These are phyloP conservation scores for Podarcis muralis DNA, from an alignment of 2,113 vertebrate species.

Conservation along the genomic window DNA sequence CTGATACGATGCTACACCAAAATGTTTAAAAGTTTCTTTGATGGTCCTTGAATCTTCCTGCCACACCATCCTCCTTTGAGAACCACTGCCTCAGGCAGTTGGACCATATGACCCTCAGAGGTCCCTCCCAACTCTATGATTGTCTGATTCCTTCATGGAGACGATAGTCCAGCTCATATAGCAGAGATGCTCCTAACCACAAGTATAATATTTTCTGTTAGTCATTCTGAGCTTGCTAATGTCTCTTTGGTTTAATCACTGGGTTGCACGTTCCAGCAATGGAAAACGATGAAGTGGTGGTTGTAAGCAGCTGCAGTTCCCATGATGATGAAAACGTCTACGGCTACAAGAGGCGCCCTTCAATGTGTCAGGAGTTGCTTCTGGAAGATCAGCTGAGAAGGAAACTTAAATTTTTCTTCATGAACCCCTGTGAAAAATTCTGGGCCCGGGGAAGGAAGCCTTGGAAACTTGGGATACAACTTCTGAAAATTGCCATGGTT, in stretches of 20 bases:
- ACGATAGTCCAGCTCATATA: no score
- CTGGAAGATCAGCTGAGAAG: constrained; percentile 86
- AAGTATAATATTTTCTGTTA: neutral
- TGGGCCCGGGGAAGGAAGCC: constrained; percentile 91
- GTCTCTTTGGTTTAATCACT: neutral
- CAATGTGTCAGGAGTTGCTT: constrained; percentile 66
- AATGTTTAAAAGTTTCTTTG: no score
- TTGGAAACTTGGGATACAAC: constrained; percentile 92
- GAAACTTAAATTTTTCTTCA: constrained; percentile 94
- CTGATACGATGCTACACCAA: no score
- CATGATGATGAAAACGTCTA: constrained; percentile 54
- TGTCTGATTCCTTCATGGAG: neutral
- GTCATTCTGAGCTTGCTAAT: neutral
- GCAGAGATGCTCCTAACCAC: neutral
- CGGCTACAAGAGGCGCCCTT: constrained; percentile 49
- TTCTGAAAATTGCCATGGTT: constrained; percentile 91
- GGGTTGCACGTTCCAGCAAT: constrained; percentile 65
- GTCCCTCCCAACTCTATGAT: no score
- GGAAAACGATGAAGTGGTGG: constrained; percentile 66
- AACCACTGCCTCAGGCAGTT: neutral
- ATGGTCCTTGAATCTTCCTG: no score
- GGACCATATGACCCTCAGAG: neutral
- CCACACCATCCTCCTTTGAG: neutral
- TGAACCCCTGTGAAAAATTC: constrained; percentile 97
- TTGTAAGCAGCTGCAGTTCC: constrained; percentile 55